phyloP scores from a whole-genome alignment of 2,113 vertebrate species.

The Chrysochloris asiatica region DNA sequence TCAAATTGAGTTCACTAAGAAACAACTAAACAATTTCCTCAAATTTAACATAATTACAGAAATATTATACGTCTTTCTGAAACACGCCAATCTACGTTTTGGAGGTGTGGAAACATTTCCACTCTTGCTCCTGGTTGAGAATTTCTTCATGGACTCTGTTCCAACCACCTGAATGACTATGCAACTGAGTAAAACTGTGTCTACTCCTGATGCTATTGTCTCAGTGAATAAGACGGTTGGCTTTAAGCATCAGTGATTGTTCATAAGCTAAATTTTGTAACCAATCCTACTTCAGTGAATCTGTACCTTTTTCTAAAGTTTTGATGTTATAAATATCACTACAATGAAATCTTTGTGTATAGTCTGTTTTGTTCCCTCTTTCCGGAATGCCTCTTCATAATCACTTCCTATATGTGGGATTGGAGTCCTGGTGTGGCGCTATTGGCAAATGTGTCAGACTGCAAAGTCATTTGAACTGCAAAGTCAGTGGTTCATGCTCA shows the following conservation, averaged over 20 bases:
- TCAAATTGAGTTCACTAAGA: background rate
- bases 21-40: background rate
- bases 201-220: background rate
- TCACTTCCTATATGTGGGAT: constrained; percentile 25
- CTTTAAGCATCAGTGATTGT: background rate
- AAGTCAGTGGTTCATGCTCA: too few species aligned
- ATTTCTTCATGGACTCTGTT: background rate
- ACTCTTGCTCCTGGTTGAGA: background rate
- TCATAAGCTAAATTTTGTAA: background rate
- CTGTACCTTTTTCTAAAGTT: background rate
- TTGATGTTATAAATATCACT: constrained; percentile 5
- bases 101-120: background rate
- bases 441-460: too few species aligned
- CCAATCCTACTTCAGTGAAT: background rate
- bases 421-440: too few species aligned
- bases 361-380: background rate
- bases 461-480: too few species aligned
- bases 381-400: background rate
- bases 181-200: background rate
- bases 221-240: background rate
- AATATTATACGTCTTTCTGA: background rate
- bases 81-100: background rate
- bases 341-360: background rate
- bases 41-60: constrained; percentile 4
- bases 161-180: constrained; percentile 17